phyloP scores from a whole-genome alignment of 2,888 invertebrate genomes.

The Zaprionus obscuricornis region DNA sequence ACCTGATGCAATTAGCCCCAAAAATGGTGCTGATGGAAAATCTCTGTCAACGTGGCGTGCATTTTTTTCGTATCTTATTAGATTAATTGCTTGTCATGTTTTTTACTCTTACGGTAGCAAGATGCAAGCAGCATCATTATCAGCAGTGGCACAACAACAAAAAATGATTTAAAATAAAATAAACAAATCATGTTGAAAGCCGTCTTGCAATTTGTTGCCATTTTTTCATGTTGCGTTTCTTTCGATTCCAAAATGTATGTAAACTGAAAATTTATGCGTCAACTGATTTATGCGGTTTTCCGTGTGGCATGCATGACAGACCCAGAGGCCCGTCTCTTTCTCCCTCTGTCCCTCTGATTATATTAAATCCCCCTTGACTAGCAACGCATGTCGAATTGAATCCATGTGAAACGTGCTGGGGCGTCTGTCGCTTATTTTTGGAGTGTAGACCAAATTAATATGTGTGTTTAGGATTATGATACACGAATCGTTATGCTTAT shows the following conservation, averaged over 20 bases:
- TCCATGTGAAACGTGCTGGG: constrained; percentile 69
- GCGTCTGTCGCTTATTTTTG: constrained; percentile 70
- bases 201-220: constrained; percentile 73
- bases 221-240: constrained; percentile 64
- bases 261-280: constrained; percentile 78
- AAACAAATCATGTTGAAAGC: constrained; percentile 59
- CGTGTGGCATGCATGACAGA: constrained; percentile 65
- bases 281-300: constrained; percentile 74
- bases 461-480: constrained; percentile 76
- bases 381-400: constrained; percentile 53
- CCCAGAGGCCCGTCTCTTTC: constrained; percentile 10
- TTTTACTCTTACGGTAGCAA: constrained; percentile 41
- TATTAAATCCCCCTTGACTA: constrained; percentile 9
- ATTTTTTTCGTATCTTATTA: constrained; percentile 51
- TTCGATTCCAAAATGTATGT: constrained; percentile 71
- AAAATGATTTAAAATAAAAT: constrained; percentile 48
- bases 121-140: constrained; percentile 8
- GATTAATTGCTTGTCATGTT: constrained; percentile 76
- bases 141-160: constrained; percentile 13
- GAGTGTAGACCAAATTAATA: constrained; percentile 74
- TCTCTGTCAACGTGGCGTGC: constrained; percentile 33
- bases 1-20: constrained; percentile 58
- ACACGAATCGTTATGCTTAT: constrained; percentile 61
- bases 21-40: constrained; percentile 49
- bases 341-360: background rate